These are phyloP conservation scores for Dicrostonyx torquatus DNA, from an alignment of 2,797 vertebrate species.

Conservation along the genomic window DNA sequence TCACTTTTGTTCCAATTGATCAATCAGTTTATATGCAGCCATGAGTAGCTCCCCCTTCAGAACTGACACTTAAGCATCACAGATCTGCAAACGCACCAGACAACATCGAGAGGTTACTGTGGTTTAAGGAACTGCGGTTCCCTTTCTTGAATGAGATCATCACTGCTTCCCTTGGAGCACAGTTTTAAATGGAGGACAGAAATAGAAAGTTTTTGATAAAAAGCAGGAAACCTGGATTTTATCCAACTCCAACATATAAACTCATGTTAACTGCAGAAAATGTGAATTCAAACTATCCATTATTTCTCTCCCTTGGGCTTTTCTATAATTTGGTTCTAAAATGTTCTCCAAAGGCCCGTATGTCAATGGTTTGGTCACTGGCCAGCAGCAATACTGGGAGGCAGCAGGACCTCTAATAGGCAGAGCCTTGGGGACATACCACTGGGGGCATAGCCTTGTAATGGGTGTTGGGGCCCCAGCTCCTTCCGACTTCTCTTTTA, in stretches of 20 bases:
- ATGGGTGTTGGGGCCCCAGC: not conserved
- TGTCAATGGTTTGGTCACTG: not conserved
- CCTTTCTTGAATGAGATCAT: not conserved
- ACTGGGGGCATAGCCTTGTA: too few relatives aligned
- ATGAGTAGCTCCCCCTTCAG: not conserved
- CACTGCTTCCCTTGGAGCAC: not conserved
- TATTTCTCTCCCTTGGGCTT: not conserved
- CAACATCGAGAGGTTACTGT: not conserved
- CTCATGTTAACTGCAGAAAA: not conserved
- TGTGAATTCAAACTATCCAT: not conserved
- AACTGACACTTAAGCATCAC: not conserved
- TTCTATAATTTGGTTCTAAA: not conserved
- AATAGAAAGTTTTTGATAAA: not conserved
- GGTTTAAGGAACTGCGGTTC: not conserved
- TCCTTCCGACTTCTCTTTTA: not conserved
- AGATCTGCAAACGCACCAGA: not conserved
- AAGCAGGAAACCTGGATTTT: not conserved
- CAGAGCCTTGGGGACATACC: not conserved
- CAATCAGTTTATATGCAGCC: not conserved
- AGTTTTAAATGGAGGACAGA: conserved; percentile 32
- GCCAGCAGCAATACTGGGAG: not conserved
- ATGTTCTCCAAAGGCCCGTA: not conserved
- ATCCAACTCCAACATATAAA: not conserved
- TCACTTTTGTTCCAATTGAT: not conserved
- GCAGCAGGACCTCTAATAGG: not conserved